Conservation (phyloP, 2,888 invertebrate species). For the Papilio elwesi region DNA sequence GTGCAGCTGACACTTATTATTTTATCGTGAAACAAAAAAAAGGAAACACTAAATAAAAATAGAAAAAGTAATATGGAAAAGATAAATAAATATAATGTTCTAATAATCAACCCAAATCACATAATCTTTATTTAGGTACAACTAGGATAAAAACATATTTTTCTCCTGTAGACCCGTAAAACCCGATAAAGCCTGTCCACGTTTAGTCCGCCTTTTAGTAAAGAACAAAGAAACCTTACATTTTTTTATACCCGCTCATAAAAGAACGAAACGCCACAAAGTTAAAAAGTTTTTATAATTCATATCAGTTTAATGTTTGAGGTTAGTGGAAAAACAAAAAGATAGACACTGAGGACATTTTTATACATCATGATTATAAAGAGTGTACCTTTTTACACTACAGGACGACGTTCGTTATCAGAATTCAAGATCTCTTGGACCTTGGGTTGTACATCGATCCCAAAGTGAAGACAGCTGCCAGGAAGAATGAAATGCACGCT, state of each 20-base stretch:
- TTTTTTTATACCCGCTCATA: conserved; percentile 18
- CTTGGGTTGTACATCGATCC: not conserved
- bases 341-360: not conserved
- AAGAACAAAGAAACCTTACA: conserved; percentile 6
- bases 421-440: not conserved
- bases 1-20: too few species aligned
- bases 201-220: conserved; percentile 6
- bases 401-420: not conserved
- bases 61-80: too few species aligned
- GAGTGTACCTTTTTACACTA: too few species aligned
- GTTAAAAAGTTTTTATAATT: conserved; percentile 25
- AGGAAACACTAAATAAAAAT: too few species aligned
- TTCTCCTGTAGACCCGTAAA: conserved; percentile 8
- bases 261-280: conserved; percentile 15
- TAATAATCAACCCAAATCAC: too few species aligned
- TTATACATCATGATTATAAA: not conserved
- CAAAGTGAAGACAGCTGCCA: not conserved
- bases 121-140: too few species aligned
- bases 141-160: conserved; percentile 4
- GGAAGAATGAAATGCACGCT: not conserved
- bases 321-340: conserved; percentile 14
- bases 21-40: too few species aligned
- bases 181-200: conserved; percentile 3
- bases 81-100: too few species aligned
- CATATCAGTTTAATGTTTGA: conserved; percentile 23